Conservation (phyloP, 2,888 invertebrate genomes). For the Barypeithes pellucidus region DNA sequence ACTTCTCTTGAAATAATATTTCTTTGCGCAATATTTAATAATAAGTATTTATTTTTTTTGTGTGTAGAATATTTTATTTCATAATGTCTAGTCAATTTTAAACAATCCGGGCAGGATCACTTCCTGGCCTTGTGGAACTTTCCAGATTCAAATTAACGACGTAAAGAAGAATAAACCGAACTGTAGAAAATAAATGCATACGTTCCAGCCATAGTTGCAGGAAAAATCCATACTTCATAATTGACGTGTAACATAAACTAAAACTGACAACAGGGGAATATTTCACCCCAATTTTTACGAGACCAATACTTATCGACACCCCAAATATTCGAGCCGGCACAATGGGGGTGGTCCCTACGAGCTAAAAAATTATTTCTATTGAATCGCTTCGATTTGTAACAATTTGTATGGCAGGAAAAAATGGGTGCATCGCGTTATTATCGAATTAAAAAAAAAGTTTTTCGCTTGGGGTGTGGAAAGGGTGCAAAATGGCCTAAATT, state of each 20-base stretch:
- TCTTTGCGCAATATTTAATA: too few species aligned
- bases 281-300: constrained; percentile 42
- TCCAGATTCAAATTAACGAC: too few species aligned
- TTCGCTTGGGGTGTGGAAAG: constrained; percentile 46
- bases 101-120: too few species aligned
- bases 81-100: too few species aligned
- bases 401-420: constrained; percentile 58
- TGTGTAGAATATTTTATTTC: too few species aligned
- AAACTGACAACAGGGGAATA: neutral
- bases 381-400: constrained; percentile 54
- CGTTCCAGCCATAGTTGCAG: too few species aligned
- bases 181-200: too few species aligned
- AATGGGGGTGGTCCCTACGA: constrained; percentile 58
- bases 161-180: too few species aligned
- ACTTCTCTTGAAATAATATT: too few species aligned
- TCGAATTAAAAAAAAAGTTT: constrained; percentile 55
- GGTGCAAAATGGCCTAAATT: constrained; percentile 51
- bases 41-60: too few species aligned
- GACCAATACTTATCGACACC: constrained; percentile 66
- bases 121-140: too few species aligned
- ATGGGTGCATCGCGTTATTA: constrained; percentile 58
- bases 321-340: constrained; percentile 58
- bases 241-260: constrained; percentile 6
- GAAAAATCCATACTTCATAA: too few species aligned
- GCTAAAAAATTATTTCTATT: constrained; percentile 58